These are phyloP conservation scores for Melanaphis sacchari DNA, from an alignment of 1,140 invertebrate genomes.

Conservation along the genomic window DNA sequence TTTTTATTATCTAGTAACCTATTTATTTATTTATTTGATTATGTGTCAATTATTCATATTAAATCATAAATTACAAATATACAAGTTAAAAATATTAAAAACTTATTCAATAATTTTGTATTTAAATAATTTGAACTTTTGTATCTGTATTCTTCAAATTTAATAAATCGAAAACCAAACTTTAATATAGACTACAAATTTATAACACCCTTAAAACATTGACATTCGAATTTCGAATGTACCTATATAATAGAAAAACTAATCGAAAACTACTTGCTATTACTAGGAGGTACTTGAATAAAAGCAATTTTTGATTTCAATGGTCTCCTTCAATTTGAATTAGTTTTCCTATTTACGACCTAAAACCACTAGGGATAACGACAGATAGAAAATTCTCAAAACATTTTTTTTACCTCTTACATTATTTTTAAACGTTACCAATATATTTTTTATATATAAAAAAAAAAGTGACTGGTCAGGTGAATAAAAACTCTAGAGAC, in stretches of 20 bases:
- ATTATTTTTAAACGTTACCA: neutral
- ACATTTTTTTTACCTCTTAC: neutral
- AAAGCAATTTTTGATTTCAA: conserved; percentile 46
- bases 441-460: conserved; percentile 24
- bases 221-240: neutral
- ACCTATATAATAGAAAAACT: neutral
- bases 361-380: neutral
- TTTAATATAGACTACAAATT: neutral
- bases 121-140: neutral
- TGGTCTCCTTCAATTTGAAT: neutral
- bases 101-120: neutral
- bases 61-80: neutral
- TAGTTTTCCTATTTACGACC: conserved; percentile 40
- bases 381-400: neutral
- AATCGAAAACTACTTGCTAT: conserved; percentile 35
- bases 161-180: neutral
- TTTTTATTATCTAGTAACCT: neutral
- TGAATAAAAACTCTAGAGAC: conserved; percentile 51
- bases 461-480: conserved; percentile 46
- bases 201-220: neutral
- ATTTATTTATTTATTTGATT: neutral
- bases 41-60: neutral
- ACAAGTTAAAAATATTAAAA: neutral
- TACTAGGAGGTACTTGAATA: neutral
- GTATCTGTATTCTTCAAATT: neutral